Percentiles rank a stretch among this genome's conserved stretches.
Conservation (phyloP, 2,113 vertebrate species). For the Gyps fulvus region DNA sequence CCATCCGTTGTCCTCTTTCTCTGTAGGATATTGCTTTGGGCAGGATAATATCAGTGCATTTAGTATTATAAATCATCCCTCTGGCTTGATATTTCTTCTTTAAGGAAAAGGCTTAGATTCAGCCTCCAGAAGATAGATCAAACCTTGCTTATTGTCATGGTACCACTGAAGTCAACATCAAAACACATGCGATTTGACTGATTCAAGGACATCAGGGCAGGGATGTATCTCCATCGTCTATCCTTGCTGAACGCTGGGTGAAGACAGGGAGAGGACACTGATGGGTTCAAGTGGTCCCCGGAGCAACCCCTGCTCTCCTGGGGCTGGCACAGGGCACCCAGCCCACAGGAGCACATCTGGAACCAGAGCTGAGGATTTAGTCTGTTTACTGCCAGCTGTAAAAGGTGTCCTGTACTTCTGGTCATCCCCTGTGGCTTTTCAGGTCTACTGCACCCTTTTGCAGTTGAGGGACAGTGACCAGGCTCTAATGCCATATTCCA, state of each 20-base stretch:
- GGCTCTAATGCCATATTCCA: neutral
- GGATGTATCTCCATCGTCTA: fast-evolving
- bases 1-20: constrained; percentile 28
- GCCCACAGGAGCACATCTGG: fast-evolving
- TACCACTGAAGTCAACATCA: neutral
- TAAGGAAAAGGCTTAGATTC: neutral
- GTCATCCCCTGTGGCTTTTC: too few relatives aligned
- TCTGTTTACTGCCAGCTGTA: neutral
- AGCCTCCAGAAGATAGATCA: neutral
- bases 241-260: fast-evolving
- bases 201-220: fast-evolving
- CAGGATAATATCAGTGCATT: constrained; percentile 2
- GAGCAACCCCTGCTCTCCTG: neutral
- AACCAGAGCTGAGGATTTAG: neutral
- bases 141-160: neutral
- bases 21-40: constrained; percentile 15
- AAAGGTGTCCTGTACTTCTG: neutral
- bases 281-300: neutral
- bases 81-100: neutral
- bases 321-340: neutral
- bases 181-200: fast-evolving
- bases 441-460: neutral
- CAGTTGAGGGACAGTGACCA: neutral
- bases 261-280: neutral
- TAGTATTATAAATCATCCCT: constrained; percentile 15